These are phyloP conservation scores for Columba janthina DNA, from an alignment of 2,113 vertebrate species.

Conservation along the genomic window DNA sequence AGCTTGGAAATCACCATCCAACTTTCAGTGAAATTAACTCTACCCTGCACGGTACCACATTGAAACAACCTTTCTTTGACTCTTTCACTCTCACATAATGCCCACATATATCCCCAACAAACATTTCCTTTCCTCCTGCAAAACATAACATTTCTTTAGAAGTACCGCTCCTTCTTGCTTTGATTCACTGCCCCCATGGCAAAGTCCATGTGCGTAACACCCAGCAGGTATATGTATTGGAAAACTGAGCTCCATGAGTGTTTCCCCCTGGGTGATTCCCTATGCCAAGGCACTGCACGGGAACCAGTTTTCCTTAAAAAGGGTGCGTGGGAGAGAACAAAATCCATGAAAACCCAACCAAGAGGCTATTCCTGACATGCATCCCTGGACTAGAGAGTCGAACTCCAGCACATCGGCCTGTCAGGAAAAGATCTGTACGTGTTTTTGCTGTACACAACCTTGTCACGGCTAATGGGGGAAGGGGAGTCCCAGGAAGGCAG, in stretches of 20 bases:
- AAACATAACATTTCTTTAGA: background rate
- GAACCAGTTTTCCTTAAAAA: background rate
- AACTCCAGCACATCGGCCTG: background rate
- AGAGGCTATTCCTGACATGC: background rate
- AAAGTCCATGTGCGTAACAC: background rate
- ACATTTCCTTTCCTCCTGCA: background rate
- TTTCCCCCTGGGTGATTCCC: background rate
- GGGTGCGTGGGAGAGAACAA: background rate
- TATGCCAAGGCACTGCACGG: background rate
- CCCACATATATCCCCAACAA: background rate
- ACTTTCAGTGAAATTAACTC: background rate
- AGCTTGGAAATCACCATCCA: background rate
- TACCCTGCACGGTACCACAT: background rate
- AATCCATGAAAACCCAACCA: background rate
- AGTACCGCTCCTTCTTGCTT: background rate
- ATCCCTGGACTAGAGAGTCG: background rate
- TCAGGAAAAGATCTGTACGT: background rate
- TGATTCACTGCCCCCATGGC: background rate
- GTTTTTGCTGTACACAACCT: background rate
- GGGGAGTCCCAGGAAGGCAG: background rate
- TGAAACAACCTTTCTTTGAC: rapidly evolving
- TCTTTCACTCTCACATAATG: rapidly evolving
- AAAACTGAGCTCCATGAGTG: background rate
- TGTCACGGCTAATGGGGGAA: background rate
- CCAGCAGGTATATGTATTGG: background rate